Conservation (phyloP, 2,113 vertebrate species). For the Chauna torquata region DNA sequence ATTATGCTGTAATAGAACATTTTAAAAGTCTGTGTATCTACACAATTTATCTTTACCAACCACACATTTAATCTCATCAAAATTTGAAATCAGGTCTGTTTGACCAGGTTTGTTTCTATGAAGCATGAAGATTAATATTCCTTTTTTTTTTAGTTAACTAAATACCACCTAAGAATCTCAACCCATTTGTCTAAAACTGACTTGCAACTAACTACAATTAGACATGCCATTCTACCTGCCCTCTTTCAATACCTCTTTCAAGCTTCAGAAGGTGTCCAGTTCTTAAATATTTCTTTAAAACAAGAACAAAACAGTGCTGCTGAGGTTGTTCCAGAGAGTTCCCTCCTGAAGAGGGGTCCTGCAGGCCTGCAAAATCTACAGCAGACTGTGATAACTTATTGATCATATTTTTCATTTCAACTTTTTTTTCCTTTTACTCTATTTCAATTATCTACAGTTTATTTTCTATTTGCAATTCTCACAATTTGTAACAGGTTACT, state of each 20-base stretch:
- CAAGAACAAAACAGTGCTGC: background rate
- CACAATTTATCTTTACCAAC: background rate
- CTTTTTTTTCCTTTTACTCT: background rate
- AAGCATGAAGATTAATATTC: background rate
- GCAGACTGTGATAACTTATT: background rate
- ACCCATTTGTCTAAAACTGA: background rate
- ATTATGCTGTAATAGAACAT: background rate
- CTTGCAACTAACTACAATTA: background rate
- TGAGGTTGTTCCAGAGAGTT: background rate
- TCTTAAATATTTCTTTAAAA: background rate
- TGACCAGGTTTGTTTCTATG: background rate
- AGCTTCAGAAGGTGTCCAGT: background rate
- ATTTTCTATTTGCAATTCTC: background rate
- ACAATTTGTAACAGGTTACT: background rate
- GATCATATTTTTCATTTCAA: background rate
- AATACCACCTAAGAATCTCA: background rate
- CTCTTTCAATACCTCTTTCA: background rate
- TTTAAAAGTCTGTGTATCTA: background rate
- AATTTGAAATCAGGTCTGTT: background rate
- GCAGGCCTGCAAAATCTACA: background rate
- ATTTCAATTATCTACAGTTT: background rate
- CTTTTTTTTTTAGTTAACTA: background rate
- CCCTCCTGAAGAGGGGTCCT: background rate
- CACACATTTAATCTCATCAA: background rate
- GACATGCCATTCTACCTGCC: background rate